Conservation (phyloP, 1,140 invertebrate genomes). For the Drosophila mayri region DNA sequence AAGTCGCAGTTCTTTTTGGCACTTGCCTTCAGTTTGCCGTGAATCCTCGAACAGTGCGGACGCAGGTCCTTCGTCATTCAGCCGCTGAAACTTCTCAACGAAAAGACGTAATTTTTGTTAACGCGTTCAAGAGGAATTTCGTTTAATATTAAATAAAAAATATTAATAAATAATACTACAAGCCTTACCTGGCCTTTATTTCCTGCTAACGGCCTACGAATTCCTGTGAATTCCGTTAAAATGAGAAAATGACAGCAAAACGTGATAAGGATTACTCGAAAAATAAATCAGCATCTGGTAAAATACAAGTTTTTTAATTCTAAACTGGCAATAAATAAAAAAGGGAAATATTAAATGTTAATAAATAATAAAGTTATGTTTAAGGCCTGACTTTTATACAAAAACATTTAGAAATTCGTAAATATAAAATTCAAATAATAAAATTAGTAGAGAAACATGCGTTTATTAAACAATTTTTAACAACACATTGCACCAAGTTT, state of each 20-base stretch:
- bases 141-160: not conserved
- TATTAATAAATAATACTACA: not conserved
- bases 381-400: too few species aligned
- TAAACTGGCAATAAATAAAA: not conserved
- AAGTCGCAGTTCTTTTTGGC: conserved; percentile 62
- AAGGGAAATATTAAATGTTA: not conserved
- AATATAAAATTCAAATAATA: not conserved
- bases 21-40: conserved; percentile 62
- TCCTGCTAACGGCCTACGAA: conserved; percentile 43
- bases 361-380: not conserved
- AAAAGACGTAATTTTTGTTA: conserved; percentile 64
- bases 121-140: not conserved
- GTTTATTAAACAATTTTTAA: not conserved
- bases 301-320: not conserved
- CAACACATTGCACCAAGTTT: not conserved
- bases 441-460: too few species aligned
- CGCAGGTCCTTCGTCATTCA: conserved; percentile 11
- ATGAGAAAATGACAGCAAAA: conserved; percentile 85
- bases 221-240: conserved; percentile 78
- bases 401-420: too few species aligned
- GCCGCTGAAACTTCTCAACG: not conserved
- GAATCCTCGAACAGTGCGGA: conserved; percentile 60
- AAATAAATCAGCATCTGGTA: conserved; percentile 82
- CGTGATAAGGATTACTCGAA: conserved; percentile 84
- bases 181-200: not conserved